Conservation (phyloP, 2,797 vertebrate genomes). For the Enteromius fasciolatus region DNA sequence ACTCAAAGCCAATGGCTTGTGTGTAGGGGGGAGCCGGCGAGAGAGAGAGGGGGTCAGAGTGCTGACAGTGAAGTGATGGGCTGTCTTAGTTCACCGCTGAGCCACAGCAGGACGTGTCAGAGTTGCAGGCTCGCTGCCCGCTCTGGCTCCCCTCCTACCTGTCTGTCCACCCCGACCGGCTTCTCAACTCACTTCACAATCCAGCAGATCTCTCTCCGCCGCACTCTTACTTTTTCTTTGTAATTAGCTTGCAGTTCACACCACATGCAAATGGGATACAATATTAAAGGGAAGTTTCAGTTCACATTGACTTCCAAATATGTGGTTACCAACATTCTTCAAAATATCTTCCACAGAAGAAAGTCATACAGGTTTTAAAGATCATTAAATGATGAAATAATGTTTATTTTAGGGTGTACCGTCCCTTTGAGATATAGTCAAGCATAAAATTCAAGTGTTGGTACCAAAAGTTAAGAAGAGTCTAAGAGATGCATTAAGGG, state of each 20-base stretch:
- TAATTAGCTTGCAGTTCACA: constrained; percentile 16
- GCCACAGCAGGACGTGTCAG: constrained; percentile 86
- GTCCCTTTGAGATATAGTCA: not conserved
- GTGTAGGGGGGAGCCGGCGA: constrained; percentile 53
- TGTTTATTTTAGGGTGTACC: not conserved
- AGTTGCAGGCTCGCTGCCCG: constrained; percentile 74
- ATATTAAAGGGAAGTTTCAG: not conserved
- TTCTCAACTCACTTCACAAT: constrained; percentile 72
- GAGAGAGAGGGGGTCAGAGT: constrained; percentile 80
- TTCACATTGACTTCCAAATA: not conserved
- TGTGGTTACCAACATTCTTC: not conserved
- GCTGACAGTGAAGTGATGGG: constrained; percentile 90
- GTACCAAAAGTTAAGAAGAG: not conserved
- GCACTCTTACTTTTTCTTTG: constrained; percentile 1
- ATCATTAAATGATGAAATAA: not conserved
- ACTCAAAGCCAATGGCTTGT: constrained; percentile 35
- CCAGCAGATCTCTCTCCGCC: constrained; percentile 66
- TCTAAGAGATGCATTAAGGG: not conserved
- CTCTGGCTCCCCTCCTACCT: constrained; percentile 74
- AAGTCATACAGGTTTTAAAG: not conserved
- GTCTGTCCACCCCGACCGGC: constrained; percentile 76
- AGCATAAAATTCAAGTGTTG: not conserved
- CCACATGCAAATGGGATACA: not conserved
- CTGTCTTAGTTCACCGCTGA: constrained; percentile 83
- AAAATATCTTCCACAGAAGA: not conserved